These are phyloP conservation scores for Sprattus sprattus DNA, from an alignment of 2,113 vertebrate genomes.

Conservation along the genomic window DNA sequence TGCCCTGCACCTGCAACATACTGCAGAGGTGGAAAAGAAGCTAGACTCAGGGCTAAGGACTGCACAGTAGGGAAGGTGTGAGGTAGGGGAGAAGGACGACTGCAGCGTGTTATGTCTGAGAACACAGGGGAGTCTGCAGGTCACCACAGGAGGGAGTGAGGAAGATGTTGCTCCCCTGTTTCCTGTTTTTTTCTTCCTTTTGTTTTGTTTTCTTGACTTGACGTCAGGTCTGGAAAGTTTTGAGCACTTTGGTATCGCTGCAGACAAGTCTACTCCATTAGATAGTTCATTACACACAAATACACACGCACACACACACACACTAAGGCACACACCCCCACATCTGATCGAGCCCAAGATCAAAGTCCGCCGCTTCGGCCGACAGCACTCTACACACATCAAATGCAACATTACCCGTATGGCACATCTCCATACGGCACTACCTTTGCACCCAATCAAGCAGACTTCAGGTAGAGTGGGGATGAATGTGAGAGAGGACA, in stretches of 20 bases:
- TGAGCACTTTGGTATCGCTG: no score
- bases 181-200: neutral
- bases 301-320: neutral
- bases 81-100: neutral
- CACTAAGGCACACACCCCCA: no score
- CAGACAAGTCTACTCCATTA: no score
- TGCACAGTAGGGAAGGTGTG: neutral
- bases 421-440: constrained; percentile 65
- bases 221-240: no score
- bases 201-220: neutral
- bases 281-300: constrained; percentile 41
- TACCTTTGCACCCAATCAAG: constrained; percentile 64
- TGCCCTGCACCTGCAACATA: neutral
- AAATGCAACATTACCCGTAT: constrained; percentile 64
- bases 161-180: neutral
- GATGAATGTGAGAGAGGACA: constrained; percentile 17
- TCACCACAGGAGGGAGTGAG: no score
- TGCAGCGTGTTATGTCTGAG: constrained; percentile 10
- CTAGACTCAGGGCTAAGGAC: neutral
- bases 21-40: neutral
- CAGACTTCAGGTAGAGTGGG: constrained; percentile 54
- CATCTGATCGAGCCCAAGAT: constrained; percentile 58
- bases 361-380: constrained; percentile 58
- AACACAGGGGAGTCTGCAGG: neutral
- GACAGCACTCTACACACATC: constrained; percentile 67